These are phyloP conservation scores for Girardia tigrina DNA, from an alignment of 2,888 invertebrate genomes.

Conservation along the genomic window DNA sequence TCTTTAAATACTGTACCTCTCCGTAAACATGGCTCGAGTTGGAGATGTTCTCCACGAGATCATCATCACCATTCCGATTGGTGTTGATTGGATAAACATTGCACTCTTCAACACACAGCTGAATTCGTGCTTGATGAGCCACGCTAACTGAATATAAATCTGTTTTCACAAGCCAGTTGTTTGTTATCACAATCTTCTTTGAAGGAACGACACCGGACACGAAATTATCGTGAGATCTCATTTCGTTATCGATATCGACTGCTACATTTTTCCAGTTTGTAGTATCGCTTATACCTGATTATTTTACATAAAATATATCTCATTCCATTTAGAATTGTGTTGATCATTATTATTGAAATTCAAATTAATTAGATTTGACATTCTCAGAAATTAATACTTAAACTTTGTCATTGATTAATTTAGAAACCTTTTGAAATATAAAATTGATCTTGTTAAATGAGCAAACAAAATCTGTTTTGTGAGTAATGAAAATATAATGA, in stretches of 20 bases:
- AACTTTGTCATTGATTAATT: no score
- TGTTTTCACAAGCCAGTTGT: conserved; percentile 69
- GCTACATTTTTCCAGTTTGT: conserved; percentile 60
- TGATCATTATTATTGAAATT: no score
- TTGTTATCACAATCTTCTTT: conserved; percentile 54
- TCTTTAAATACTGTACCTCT: conserved; percentile 3
- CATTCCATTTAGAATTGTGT: not conserved
- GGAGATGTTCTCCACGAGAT: not conserved
- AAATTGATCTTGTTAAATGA: no score
- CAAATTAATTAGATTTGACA: no score
- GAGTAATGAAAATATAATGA: no score
- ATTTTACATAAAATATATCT: conserved; percentile 30
- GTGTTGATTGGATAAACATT: conserved; percentile 51
- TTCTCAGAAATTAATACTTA: no score
- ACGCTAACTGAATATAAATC: conserved; percentile 62
- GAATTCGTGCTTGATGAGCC: conserved; percentile 65
- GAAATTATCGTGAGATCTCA: conserved; percentile 55
- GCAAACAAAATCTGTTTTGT: no score
- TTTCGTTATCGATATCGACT: conserved; percentile 62
- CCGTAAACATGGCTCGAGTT: conserved; percentile 15
- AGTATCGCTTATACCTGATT: conserved; percentile 45
- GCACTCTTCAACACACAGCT: conserved; percentile 62
- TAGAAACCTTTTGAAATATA: no score
- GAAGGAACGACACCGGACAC: conserved; percentile 40
- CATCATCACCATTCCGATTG: not conserved